phyloP scores from a whole-genome alignment of 2,113 vertebrate genomes.

The Tragulus kanchil region DNA sequence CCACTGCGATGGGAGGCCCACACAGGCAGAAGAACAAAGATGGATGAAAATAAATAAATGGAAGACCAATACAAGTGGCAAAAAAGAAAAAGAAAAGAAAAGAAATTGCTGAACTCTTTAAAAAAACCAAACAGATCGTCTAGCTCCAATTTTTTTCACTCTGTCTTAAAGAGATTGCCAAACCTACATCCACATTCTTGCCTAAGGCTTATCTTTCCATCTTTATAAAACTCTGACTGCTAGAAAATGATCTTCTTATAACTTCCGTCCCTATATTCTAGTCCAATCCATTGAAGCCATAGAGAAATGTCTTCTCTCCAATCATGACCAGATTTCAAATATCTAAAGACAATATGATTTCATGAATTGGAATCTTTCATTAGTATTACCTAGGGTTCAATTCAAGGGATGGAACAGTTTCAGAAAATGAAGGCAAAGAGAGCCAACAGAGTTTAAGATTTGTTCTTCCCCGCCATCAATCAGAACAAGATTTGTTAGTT shows the following conservation, averaged over 20 bases:
- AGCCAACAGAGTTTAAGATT: not conserved
- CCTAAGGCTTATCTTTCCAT: not conserved
- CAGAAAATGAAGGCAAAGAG: conserved; percentile 50
- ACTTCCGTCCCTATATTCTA: not conserved
- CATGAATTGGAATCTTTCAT: conserved; percentile 30
- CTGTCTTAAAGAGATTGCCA: not conserved
- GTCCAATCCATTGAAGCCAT: not conserved
- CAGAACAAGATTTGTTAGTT: not conserved
- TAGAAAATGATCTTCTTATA: not conserved
- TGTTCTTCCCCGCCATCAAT: not conserved
- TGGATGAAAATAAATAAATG: too few species aligned
- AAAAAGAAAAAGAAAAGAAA: too few species aligned
- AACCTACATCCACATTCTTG: not conserved
- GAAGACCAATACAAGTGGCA: too few species aligned
- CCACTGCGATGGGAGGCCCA: too few species aligned
- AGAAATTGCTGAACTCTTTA: too few species aligned
- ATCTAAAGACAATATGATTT: conserved; percentile 17
- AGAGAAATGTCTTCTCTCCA: conserved; percentile 3
- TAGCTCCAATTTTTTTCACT: not conserved
- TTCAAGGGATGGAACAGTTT: not conserved
- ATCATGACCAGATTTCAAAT: not conserved
- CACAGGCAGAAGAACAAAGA: too few species aligned
- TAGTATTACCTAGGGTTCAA: not conserved
- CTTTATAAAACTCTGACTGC: not conserved
- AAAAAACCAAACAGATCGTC: not conserved